Evolutionary conservation across 2,888 invertebrate genomes (phyloP).

Genomic region (Chloroclysta siterata): DNA sequence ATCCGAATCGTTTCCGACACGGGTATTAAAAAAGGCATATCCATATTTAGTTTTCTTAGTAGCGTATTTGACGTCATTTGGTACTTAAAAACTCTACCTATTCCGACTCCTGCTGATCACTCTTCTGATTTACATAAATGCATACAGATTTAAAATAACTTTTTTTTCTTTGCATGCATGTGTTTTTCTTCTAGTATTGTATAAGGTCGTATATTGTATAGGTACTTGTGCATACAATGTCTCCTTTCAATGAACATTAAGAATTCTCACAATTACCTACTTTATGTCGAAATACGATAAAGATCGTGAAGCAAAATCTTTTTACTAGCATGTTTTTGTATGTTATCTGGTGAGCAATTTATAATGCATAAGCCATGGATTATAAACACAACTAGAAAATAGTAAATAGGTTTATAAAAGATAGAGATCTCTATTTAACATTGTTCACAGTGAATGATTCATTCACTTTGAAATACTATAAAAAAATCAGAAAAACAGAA

Average conservation of each 20-base stretch:
- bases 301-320: constrained; percentile 65
- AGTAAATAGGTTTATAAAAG: too few species aligned
- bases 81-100: too few species aligned
- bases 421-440: too few species aligned
- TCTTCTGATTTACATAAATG: background rate
- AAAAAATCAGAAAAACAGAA: too few species aligned
- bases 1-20: too few species aligned
- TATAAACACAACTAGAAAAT: too few species aligned
- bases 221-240: constrained; percentile 12
- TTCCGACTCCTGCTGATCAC: too few species aligned
- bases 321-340: constrained; percentile 62
- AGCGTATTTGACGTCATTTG: too few species aligned
- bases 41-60: too few species aligned
- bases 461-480: too few species aligned
- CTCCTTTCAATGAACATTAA: constrained; percentile 34
- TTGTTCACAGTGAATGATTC: too few species aligned
- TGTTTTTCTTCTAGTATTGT: background rate
- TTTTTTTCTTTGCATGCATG: background rate
- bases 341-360: constrained; percentile 47
- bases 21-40: too few species aligned
- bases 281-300: constrained; percentile 63
- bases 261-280: constrained; percentile 66
- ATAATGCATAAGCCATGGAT: background rate
- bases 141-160: background rate
- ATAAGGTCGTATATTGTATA: background rate